These are phyloP conservation scores for Amphimallon solstitiale DNA, from an alignment of 2,888 invertebrate species.

Conservation along the genomic window DNA sequence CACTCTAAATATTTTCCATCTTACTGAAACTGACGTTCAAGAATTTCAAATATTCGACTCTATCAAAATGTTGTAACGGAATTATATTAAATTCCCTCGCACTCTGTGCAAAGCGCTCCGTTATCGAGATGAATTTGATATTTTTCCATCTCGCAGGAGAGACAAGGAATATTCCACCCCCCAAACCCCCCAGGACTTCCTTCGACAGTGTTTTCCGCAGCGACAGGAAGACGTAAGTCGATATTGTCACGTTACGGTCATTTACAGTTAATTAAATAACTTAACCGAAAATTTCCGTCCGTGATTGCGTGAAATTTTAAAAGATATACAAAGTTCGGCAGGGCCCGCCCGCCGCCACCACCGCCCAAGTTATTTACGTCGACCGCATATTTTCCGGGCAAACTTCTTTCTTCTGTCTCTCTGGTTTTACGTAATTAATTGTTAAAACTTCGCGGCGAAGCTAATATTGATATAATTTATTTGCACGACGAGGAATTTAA, in stretches of 20 bases:
- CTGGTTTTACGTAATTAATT: conserved; percentile 19
- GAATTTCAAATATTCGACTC: conserved; percentile 7
- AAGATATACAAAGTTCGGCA: conserved; percentile 11
- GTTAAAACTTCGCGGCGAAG: conserved; percentile 9
- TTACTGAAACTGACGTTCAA: not conserved
- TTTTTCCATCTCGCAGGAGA: not conserved
- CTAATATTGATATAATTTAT: too few species aligned
- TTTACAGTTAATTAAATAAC: not conserved
- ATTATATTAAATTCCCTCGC: conserved; percentile 1
- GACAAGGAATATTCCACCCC: too few species aligned
- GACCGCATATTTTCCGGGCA: not conserved
- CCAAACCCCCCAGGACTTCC: too few species aligned
- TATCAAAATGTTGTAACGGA: not conserved
- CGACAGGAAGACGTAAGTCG: not conserved
- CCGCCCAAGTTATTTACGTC: not conserved
- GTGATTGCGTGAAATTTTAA: not conserved
- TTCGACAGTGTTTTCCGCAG: not conserved
- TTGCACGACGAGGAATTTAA: too few species aligned
- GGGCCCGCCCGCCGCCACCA: too few species aligned
- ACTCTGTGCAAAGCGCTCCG: not conserved
- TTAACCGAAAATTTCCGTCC: not conserved
- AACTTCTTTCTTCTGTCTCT: conserved; percentile 12
- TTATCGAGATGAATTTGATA: not conserved
- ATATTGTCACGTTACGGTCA: not conserved
- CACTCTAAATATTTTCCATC: too few species aligned